Base-by-base conservation (phyloP, 2,888 invertebrate genomes). In the Caenorhabditis sp. region DNA sequence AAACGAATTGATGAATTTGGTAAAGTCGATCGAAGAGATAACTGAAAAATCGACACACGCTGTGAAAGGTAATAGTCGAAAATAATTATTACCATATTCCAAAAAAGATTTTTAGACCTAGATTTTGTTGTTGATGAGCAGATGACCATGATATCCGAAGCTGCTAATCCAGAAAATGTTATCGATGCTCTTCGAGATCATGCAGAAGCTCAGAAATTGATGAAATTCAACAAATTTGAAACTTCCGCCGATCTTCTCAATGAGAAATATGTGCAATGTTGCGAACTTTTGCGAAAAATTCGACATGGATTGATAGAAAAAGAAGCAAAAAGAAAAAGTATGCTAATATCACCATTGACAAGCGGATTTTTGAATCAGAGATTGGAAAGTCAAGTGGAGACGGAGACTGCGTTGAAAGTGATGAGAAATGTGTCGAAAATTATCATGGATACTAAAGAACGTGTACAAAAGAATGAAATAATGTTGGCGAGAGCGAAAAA, bases 171-270 rank as follows among this genome's bases (percentile, higher is more conserved):
- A 56, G 65, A 68, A 17, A 31, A 21, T 5, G 38, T 63, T 43
- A 20, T 68, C 1, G 63, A 68, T 21, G 61, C 54, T 50, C 57
- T 73, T 8, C 20, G 65, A 43, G 59, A 61, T 38, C 62, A 62
- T 25, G 65, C 63, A 5, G 73, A 73, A 50, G 60, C 59, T 1
- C 68, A 73, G 50, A 65, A 62, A 26, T 12, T 73, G 50, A 66
- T 73, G 73, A 62, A 62, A 59, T 74, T 74, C 63, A 74, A 66
- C 36, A 70, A 69, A 36, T 49, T 74, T 36, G 74, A 74, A 26
- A 69, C 59, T 2, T 21, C 74, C 0, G 69, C 64, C 7, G 74
- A 69, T 43, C 25, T 61, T 36, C 49, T 74, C 7, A 67, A 63
- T 12, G 60, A 43, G 25, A 69, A 74, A 31, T 74, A 49, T 38